Evolutionary conservation across 2,113 vertebrate species (phyloP).

Genomic region (Heptranchias perlo): DNA sequence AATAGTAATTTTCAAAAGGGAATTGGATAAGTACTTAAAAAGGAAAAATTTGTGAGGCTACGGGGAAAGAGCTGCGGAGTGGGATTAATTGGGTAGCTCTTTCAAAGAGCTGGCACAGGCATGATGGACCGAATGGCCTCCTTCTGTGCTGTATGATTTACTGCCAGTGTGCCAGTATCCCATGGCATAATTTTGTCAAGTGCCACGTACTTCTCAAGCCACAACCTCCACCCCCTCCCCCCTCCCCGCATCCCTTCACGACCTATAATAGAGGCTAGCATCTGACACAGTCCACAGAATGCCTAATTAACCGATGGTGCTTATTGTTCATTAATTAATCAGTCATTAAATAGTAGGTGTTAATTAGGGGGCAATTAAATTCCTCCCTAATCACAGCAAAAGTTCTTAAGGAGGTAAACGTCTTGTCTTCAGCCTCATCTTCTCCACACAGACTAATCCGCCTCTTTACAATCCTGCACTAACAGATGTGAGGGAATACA

Average conservation of each 20-base stretch:
- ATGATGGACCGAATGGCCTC: not conserved
- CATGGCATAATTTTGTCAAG: not conserved
- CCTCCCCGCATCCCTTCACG: no score
- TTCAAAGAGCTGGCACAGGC: not conserved
- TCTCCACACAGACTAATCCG: not conserved
- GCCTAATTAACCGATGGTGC: not conserved
- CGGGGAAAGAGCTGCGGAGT: not conserved
- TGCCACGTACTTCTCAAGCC: not conserved
- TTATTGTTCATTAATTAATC: not conserved
- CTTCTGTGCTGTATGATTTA: not conserved
- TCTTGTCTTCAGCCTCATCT: not conserved
- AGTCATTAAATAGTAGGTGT: not conserved
- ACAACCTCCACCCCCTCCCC: no score
- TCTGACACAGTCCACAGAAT: not conserved
- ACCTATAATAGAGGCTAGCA: not conserved
- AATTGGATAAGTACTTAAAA: not conserved
- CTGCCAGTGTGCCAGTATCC: not conserved
- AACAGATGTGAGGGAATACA: not conserved
- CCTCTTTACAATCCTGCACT: not conserved
- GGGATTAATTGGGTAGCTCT: not conserved
- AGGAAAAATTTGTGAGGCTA: not conserved
- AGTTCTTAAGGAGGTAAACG: not conserved
- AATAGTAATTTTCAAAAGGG: not conserved
- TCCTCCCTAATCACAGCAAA: not conserved
- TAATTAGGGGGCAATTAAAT: constrained; percentile 6